Base-by-base conservation (phyloP, 2,113 vertebrate species). In the Prolemur simus region DNA sequence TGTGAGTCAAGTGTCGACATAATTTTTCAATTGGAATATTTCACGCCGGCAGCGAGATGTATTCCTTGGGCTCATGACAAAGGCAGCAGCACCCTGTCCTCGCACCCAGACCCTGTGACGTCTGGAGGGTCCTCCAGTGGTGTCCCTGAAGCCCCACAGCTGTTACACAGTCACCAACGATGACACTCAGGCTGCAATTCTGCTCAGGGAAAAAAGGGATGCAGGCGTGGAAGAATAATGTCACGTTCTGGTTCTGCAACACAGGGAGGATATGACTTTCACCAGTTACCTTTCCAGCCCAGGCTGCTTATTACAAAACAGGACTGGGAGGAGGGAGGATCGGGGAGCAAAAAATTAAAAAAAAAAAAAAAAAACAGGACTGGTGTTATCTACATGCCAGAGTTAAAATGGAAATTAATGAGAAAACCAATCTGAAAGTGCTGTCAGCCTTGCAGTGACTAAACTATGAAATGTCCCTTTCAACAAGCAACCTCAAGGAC, bases 51-150 rank as follows among this genome's bases (percentile, higher is more conserved):
- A 25, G 39, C 6, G 27, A 20, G 6, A 47, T 0, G 0, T 54
- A 5, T 29, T 7, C 17, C 3, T 0, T 27, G 21, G 27, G 25
- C 15, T 87, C 14, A 2, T 6, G 25, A 68, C 52, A 17, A n/a
- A n/a, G 0, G 3, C 21, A 60, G 63, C 34, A 58, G n/a, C 25
- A 29, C 27, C 21, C 14, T 2, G 25, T 11, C 27, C 49, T 54
- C 15, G 21, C 20, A 17, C 17, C 32, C 10, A 27, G 18, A 21
- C 9, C 37, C 56, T 34, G 10, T 32, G 45, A 12, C 13, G 8
- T 1, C 7, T 5, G 56, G 47, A 34, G 23, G 45, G 15, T 27
- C 1, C 0, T 6, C 23, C 32, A 17, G 5, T 4, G n/a, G 54
- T 29, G 23, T 32, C 14, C 42, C 21, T 54, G 29, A 27, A 1